These are phyloP conservation scores for Drosophila anceps DNA, from an alignment of 2,888 invertebrate species.

Conservation along the genomic window DNA sequence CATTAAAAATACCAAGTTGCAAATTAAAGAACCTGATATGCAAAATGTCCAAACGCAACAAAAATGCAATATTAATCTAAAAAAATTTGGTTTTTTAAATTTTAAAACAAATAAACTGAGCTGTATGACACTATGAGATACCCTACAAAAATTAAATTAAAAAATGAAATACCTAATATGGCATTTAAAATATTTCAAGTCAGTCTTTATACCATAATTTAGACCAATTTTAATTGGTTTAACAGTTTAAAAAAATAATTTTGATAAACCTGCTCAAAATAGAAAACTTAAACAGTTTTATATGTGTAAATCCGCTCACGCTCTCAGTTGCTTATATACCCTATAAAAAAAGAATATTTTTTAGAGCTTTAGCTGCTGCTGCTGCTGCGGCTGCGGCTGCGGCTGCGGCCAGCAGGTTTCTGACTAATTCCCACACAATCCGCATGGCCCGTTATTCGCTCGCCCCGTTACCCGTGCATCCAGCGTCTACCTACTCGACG, in stretches of 20 bases:
- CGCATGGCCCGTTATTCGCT: slow-evolving; percentile 11
- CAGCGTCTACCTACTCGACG: slow-evolving; percentile 8
- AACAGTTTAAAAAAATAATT: too few relatives aligned
- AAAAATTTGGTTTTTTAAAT: slow-evolving; percentile 11
- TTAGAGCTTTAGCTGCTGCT: slow-evolving; percentile 2
- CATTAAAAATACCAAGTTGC: slow-evolving; percentile 16
- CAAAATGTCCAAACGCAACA: slow-evolving; percentile 21
- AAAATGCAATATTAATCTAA: slow-evolving; percentile 39
- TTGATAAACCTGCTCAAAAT: too few relatives aligned
- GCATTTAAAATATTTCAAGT: neutral
- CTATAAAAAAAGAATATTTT: neutral
- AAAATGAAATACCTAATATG: neutral
- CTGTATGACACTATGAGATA: neutral
- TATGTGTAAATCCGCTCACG: neutral
- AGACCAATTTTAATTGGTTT: too few relatives aligned
- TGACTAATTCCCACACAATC: slow-evolving; percentile 72
- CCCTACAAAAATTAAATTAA: neutral
- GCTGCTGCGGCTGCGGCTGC: neutral
- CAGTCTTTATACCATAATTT: too few relatives aligned
- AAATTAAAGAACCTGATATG: slow-evolving; percentile 32
- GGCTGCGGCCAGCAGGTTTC: slow-evolving; percentile 70
- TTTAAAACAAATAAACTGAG: neutral
- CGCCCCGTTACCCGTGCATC: neutral
- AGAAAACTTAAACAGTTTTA: too few relatives aligned
- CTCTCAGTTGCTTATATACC: neutral